Evolutionary conservation across 2,888 invertebrate genomes (phyloP), one percentile per base, ranked within the genome.

Genomic region (Heliconius charithonia): DNA sequence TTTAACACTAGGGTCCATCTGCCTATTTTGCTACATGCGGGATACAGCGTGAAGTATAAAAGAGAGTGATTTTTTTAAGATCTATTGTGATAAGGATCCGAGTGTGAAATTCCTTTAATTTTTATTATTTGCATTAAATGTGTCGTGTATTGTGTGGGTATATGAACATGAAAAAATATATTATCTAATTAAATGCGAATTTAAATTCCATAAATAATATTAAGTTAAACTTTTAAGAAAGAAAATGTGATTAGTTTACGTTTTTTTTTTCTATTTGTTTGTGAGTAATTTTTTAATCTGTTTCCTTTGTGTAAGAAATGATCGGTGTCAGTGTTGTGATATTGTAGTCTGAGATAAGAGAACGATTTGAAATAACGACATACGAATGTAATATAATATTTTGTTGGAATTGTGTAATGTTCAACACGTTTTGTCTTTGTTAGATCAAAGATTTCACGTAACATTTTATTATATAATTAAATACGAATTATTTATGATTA

Each of bases 281-380:
- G 63, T 72, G 72, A 25, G 22, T 27, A 63, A 25, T 45, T 25
- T 51, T 79, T 56, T 65, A 51, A 32, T 78, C 16, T 56, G 41
- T 70, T 10, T 59, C 41, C 51, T 25, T 70, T 72, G 25, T 25
- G 22, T 65, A 27, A 37, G 65, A 67, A 45, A 19, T 4, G 67
- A 76, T 79, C 71, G 69, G 79, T 76, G 76, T 69, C 73, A 79
- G 79, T 37, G 76, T 79, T 78, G 72, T 79, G 79, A 79, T 79
- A 77, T 69, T 65, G 65, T 63, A 72, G 71, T 66, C 41, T 25
- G 37, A 59, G 71, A 45, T 65, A 29, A 72, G 32, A 27, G 70
- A 70, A 65, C 65, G 72, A 59, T 37, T 72, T 59, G 16, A 59
- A 37, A 37, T 59, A 32, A 16, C 59, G 59, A 72, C 59, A n/a